Evolutionary conservation across 2,797 vertebrate species (phyloP).

Genomic region (Eulemur rubriventer): DNA sequence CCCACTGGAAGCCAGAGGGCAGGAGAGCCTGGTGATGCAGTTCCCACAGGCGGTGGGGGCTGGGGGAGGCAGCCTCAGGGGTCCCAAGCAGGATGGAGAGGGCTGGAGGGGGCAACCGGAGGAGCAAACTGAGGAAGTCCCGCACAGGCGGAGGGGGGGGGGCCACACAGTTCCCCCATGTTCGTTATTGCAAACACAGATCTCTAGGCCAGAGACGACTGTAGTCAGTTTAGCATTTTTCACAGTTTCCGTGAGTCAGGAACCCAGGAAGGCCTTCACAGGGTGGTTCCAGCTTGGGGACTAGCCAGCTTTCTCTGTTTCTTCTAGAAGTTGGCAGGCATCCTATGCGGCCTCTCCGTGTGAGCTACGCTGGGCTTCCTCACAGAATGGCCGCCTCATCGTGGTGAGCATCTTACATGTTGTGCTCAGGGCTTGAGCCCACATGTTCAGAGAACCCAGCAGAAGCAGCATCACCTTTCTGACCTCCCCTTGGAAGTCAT

Average conservation of each 20-base stretch:
- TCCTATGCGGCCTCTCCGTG: background rate
- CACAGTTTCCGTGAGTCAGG: background rate
- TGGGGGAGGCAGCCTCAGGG: background rate
- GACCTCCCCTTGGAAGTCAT: background rate
- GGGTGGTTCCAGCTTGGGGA: fast-evolving
- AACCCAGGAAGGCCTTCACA: background rate
- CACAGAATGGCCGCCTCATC: background rate
- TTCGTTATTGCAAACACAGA: fast-evolving
- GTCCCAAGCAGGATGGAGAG: background rate
- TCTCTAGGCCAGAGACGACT: background rate
- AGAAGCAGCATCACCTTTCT: no score
- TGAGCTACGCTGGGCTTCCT: background rate
- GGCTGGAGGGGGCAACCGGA: no score
- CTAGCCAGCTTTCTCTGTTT: background rate
- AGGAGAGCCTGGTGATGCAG: background rate
- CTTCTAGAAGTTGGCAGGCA: background rate
- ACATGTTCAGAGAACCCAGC: background rate
- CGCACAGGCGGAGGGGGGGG: fast-evolving
- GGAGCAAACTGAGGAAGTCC: background rate
- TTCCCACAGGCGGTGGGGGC: background rate
- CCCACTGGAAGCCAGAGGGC: background rate
- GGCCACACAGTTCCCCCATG: fast-evolving
- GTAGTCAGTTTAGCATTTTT: fast-evolving
- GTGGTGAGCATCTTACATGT: fast-evolving
- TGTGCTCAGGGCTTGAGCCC: fast-evolving